These are phyloP conservation scores for Tenthredo scrophulariae DNA, from an alignment of 2,888 invertebrate genomes.

Conservation along the genomic window DNA sequence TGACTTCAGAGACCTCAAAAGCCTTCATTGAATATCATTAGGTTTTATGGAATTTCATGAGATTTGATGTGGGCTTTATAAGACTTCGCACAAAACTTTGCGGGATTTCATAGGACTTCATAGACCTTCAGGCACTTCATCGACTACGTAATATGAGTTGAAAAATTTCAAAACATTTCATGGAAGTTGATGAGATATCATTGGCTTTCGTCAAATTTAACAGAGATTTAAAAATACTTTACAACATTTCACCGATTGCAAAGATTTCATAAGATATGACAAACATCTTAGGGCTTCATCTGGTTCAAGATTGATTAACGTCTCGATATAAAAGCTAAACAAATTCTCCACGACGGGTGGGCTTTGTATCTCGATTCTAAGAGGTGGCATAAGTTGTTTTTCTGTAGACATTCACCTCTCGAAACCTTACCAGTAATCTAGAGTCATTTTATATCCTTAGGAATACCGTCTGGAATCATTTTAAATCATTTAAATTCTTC, in stretches of 20 bases:
- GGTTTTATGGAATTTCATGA: not conserved
- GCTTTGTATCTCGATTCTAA: no score
- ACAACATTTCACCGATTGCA: not conserved
- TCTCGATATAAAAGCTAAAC: no score
- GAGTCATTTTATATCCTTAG: no score
- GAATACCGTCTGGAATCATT: not conserved
- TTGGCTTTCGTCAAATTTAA: no score
- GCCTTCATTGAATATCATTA: no score
- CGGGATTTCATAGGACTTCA: not conserved
- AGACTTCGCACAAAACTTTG: not conserved
- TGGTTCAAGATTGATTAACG: no score
- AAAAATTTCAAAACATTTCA: not conserved
- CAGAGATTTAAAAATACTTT: no score
- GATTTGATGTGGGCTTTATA: not conserved
- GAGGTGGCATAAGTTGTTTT: no score
- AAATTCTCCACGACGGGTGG: no score
- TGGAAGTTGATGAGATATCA: not conserved
- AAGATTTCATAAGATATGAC: not conserved
- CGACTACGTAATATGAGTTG: not conserved
- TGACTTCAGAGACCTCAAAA: not conserved
- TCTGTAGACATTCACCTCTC: no score
- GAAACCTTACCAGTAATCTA: no score
- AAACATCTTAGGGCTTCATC: no score
- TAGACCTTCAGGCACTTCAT: not conserved
- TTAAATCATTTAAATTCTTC: not conserved